Evolutionary conservation across 2,113 vertebrate species (phyloP), one percentile per base, ranked within the genome.

Genomic region (Poecilia latipinna): DNA sequence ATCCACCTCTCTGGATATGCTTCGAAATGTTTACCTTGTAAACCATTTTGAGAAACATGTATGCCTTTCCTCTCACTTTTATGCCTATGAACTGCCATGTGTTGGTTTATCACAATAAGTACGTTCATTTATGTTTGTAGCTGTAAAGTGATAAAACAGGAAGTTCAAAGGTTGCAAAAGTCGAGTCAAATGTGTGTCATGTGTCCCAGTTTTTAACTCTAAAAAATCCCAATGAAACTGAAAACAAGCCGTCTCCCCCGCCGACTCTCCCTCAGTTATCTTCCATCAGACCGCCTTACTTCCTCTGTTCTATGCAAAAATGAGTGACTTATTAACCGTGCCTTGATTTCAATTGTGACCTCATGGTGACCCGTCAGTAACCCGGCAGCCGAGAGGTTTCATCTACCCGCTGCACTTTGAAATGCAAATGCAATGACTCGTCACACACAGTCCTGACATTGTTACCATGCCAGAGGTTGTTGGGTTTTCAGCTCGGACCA

Each of bases 241-340:
- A 57, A 70, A 60, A 57, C 28, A n/a, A 3, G 2, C 44, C 44
- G 1, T 48, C 44, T 48, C 1, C 44, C 17, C 44, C 17, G 11
- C 42, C 26, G 73, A 44, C 67, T 73, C n/a, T 60, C n/a, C 48
- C 24, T 51, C 72, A 8, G 24, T 75, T 78, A 73, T 82, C 88
- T 51, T 74, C 81, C 61, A 88, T 83, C 80, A 78, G 39, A 85
- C 61, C n/a, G 17, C 48, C 64, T 57, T 48, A 70, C 57, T 78
- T 89, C 83, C 77, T 66, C 44, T 12, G 2, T 35, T 73, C 73
- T 54, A 79, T 80, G 78, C 54, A 74, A 74, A 75, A 82, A 86
- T 88, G 69, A 88, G 82, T 90, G 61, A 89, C 80, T 81, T 68
- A 79, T 88, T 84, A 83, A 76, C 37, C 37, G 12, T 31, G 33